Conservation (phyloP, 2,797 vertebrate species). For the Alauda arvensis region DNA sequence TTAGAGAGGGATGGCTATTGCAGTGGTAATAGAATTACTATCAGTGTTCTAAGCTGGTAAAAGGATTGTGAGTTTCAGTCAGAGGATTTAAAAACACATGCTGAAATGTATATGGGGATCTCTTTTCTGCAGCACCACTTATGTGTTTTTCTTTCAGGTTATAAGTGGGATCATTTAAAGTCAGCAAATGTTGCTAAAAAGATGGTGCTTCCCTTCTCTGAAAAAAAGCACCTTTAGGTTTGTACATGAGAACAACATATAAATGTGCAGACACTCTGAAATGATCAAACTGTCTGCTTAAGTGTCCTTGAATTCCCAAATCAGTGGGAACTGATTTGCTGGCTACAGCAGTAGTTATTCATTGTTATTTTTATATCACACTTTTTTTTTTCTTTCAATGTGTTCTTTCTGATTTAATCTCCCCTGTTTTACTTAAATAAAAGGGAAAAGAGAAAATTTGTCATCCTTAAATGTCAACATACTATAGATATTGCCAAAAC, state of each 20-base stretch:
- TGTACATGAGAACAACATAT: background rate
- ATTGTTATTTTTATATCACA: background rate
- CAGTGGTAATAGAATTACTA: constrained; percentile 58
- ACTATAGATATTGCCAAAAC: background rate
- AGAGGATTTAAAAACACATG: constrained; percentile 54
- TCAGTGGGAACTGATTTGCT: background rate
- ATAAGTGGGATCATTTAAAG: background rate
- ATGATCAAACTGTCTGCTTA: background rate
- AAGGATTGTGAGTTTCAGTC: constrained; percentile 56
- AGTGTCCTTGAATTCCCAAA: background rate
- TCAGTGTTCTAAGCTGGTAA: constrained; percentile 53
- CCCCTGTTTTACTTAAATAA: background rate
- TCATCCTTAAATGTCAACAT: background rate
- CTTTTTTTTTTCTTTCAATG: no score
- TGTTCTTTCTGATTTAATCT: background rate
- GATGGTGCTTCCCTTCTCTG: background rate
- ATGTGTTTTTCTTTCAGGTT: background rate
- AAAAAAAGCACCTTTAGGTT: background rate
- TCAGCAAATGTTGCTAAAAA: background rate
- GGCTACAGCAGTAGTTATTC: background rate
- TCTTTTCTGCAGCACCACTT: constrained; percentile 2
- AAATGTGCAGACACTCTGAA: background rate
- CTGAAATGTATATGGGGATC: constrained; percentile 16
- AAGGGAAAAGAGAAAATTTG: background rate
- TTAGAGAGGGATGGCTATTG: constrained; percentile 52